Evolutionary conservation across 37 sponge, comb jelly and placozoan species (phyloP).

Genomic region (Aplysina aerophoba): DNA sequence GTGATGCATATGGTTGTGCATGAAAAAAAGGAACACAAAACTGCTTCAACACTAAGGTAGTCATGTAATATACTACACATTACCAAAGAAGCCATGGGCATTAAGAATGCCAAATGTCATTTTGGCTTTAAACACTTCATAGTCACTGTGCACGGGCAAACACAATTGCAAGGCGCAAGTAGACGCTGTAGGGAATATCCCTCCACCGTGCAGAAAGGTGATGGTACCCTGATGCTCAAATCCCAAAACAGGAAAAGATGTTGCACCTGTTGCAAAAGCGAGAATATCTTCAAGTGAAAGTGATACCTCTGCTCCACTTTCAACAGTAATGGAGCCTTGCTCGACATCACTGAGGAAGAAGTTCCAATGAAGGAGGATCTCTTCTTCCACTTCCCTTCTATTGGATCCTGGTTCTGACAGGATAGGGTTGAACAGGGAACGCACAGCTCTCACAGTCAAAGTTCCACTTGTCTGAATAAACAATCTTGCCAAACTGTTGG

Average conservation of each 20-base stretch:
- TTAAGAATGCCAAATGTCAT: constrained; percentile 26
- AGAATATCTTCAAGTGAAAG: constrained; percentile 20
- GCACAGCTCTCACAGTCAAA: background rate
- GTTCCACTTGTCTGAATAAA: constrained; percentile 7
- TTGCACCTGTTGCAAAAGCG: constrained; percentile 21
- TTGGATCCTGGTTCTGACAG: background rate
- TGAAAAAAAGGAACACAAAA: no score
- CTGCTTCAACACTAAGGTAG: no score
- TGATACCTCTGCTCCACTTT: constrained; percentile 1
- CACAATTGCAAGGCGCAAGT: background rate
- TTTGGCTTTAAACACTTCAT: constrained; percentile 15
- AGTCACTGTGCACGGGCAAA: background rate
- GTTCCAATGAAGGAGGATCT: constrained; percentile 10
- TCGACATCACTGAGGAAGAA: constrained; percentile 26
- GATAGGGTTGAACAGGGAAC: constrained; percentile 2
- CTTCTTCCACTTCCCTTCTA: constrained; percentile 13
- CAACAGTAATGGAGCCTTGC: background rate
- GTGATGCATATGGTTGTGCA: no score
- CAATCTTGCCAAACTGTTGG: background rate
- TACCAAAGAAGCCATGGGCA: constrained; percentile 32
- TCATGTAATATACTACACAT: no score
- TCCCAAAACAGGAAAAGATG: constrained; percentile 1
- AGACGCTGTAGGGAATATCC: constrained; percentile 1
- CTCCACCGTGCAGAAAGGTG: constrained; percentile 20
- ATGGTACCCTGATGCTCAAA: constrained; percentile 10